Evolutionary conservation across 2,797 vertebrate species (phyloP), one percentile per base, ranked within the genome.

Genomic region (Syngnathus rostellatus): DNA sequence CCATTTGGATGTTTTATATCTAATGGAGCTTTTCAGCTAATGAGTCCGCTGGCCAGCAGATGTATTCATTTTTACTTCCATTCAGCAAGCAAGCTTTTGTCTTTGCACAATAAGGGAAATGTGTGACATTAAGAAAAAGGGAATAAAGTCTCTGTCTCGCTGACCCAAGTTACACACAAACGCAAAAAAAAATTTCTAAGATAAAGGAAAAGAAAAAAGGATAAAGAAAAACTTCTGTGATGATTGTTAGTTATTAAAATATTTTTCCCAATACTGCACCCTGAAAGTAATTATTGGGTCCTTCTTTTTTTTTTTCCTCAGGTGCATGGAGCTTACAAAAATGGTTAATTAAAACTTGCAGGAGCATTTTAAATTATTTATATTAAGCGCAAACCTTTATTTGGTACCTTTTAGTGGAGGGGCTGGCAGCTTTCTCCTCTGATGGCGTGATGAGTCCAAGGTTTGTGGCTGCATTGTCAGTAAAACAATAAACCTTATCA

Each of bases 341-440:
- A 10, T 11, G 41, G 6, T 50, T 7, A 2, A 50, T 7, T 50
- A 50, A 50, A n/a, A n/a, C 48, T 19, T 19, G 7, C 17, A 19
- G 17, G 5, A 50, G 17, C 48, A 50, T 50, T 17, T 50, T 6
- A 6, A 50, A 50, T 50, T 19, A 25, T 41, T 23, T 63, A 16
- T 46, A 63, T 31, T 31, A 5, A 66, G 65, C 38, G 19, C 11
- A 43, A 12, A 62, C 19, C 8, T 16, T 0, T 9, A 3, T 68
- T 65, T 16, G 31, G 23, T 88, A 98, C 94, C 95, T 95, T 91
- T 92, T 68, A 92, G 66, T 2, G 97, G 97, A 43, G 96, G 95
- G 23, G 95, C 95, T 41, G 96, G 97, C 57, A 99, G 91, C 73
- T 97, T 99, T 83, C 97, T 92, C 85, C 97, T 93, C 84, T 96